Conservation (phyloP, 2,888 invertebrate species). For the Pycnomerus fuliginosus region DNA sequence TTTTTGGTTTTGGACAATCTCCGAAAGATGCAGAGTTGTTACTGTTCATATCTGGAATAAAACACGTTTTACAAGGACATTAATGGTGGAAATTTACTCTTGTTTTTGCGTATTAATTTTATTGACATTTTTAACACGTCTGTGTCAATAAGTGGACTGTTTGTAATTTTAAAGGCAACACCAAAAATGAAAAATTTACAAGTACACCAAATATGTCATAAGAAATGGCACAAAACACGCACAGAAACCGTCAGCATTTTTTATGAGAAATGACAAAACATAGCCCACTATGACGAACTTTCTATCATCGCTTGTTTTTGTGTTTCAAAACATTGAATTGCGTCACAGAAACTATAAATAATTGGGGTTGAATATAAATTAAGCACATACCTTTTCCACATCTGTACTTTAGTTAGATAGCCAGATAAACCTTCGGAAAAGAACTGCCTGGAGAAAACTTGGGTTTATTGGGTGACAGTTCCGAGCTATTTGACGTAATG, state of each 20-base stretch:
- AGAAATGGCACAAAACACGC: conserved; percentile 21
- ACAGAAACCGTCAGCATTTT: conserved; percentile 24
- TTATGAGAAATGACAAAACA: conserved; percentile 26
- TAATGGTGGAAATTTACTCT: conserved; percentile 22
- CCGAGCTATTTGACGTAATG: conserved; percentile 21
- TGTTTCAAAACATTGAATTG: background rate
- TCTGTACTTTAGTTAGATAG: conserved; percentile 19
- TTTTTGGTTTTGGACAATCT: conserved; percentile 50
- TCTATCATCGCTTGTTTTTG: background rate
- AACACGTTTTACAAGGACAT: conserved; percentile 14
- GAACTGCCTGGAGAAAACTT: conserved; percentile 11
- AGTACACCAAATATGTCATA: conserved; percentile 7
- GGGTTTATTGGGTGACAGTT: conserved; percentile 29
- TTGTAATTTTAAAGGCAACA: conserved; percentile 16
- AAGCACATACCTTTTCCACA: conserved; percentile 30
- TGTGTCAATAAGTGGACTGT: conserved; percentile 1
- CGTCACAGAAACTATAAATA: background rate
- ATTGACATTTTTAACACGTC: conserved; percentile 9
- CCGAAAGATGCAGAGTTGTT: conserved; percentile 44
- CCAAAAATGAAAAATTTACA: conserved; percentile 13
- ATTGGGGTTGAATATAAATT: background rate
- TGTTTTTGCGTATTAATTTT: conserved; percentile 28
- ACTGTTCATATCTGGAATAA: conserved; percentile 44
- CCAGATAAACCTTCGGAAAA: conserved; percentile 26
- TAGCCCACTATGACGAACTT: conserved; percentile 26